A percentile compares a stretch with the other conserved stretches of the same genome.
phyloP scores from a whole-genome alignment of 2,113 vertebrate genomes.

The Electrona antarctica region DNA sequence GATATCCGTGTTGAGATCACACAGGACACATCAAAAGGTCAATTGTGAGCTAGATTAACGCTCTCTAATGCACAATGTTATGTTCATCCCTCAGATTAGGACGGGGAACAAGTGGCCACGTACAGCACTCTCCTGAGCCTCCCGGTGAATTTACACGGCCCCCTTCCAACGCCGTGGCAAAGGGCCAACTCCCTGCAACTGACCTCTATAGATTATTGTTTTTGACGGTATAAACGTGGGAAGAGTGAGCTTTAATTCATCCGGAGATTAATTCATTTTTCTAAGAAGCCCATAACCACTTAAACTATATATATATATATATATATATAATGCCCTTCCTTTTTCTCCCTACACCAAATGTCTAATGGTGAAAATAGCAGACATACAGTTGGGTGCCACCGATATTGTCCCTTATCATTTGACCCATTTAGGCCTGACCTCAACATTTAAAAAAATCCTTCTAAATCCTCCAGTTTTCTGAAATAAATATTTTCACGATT shows the following conservation, averaged over 20 bases:
- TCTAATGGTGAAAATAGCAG: too few species aligned
- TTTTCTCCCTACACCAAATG: too few species aligned
- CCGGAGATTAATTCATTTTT: slow-evolving; percentile 58
- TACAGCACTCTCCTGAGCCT: slow-evolving; percentile 54
- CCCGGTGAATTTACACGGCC: slow-evolving; percentile 39
- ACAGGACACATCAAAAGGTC: slow-evolving; percentile 56
- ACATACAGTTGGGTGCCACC: too few species aligned
- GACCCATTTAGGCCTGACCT: too few species aligned
- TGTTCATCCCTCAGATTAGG: slow-evolving; percentile 71
- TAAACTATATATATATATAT: slow-evolving; percentile 9
- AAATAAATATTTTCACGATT: too few species aligned
- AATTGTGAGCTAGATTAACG: slow-evolving; percentile 70
- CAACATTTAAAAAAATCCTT: too few species aligned
- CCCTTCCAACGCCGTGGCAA: background rate
- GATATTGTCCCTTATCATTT: too few species aligned
- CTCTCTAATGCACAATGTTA: slow-evolving; percentile 74
- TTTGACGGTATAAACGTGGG: slow-evolving; percentile 8
- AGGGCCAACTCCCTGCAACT: slow-evolving; percentile 43
- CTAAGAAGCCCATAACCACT: slow-evolving; percentile 53
- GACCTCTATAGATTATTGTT: slow-evolving; percentile 53
- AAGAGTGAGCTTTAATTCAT: slow-evolving; percentile 59
- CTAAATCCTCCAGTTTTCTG: too few species aligned
- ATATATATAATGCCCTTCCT: too few species aligned
- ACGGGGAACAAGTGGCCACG: slow-evolving; percentile 67
- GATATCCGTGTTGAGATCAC: slow-evolving; percentile 60